Evolutionary conservation across 2,797 vertebrate genomes (phyloP).

Genomic region (Molossus alvarezi): DNA sequence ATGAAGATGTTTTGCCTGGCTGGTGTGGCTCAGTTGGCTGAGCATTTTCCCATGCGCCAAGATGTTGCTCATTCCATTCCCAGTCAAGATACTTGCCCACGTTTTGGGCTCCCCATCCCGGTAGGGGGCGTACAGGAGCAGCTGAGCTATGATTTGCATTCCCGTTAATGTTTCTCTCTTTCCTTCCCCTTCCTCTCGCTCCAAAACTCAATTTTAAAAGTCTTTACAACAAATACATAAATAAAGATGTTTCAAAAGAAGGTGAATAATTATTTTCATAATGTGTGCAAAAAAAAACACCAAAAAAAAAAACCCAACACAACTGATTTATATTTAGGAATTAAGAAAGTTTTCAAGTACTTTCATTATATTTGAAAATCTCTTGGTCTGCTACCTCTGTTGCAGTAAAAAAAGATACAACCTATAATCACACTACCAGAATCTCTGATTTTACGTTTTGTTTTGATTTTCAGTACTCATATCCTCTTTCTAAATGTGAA

Average conservation of each 20-base stretch:
- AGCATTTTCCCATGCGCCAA: not conserved
- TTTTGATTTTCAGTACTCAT: conserved; percentile 14
- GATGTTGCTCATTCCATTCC: too few relatives aligned
- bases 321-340: not conserved
- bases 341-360: not conserved
- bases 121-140: not conserved
- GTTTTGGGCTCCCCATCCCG: not conserved
- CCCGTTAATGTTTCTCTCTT: not conserved
- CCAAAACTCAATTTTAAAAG: not conserved
- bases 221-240: not conserved
- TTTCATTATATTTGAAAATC: conserved; percentile 39
- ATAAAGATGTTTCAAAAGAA: not conserved
- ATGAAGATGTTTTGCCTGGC: not conserved
- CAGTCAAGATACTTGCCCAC: not conserved
- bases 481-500: conserved; percentile 12
- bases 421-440: not conserved
- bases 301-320: too few relatives aligned
- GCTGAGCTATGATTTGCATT: not conserved
- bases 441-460: not conserved
- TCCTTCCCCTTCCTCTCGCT: not conserved
- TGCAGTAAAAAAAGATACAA: not conserved
- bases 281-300: not conserved
- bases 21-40: not conserved
- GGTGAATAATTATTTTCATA: not conserved
- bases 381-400: not conserved